These are phyloP conservation scores for Cherax destructor DNA, from an alignment of 1,140 invertebrate genomes.

Conservation along the genomic window DNA sequence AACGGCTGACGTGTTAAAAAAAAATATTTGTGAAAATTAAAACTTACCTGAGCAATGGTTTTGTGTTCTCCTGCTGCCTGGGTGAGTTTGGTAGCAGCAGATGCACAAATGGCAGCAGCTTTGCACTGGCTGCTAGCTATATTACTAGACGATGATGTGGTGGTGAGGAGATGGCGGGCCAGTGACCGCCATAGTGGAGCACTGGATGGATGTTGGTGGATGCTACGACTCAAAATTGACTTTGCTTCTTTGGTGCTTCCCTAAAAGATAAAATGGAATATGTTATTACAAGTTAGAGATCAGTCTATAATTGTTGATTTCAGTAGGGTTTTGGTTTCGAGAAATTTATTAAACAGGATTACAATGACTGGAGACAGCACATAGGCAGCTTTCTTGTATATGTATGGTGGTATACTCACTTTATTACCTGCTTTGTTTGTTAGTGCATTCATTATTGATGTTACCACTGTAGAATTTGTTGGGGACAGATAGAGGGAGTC, in stretches of 20 bases:
- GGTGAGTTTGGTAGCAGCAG: slow-evolving; percentile 74
- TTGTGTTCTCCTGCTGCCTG: slow-evolving; percentile 73
- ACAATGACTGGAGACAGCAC: too few species aligned
- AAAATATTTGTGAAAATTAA: not conserved
- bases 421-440: too few species aligned
- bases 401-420: too few species aligned
- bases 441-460: too few species aligned
- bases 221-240: slow-evolving; percentile 76
- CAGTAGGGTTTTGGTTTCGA: too few species aligned
- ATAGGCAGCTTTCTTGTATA: too few species aligned
- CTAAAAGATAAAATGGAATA: slow-evolving; percentile 65
- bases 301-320: not conserved
- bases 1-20: too few species aligned
- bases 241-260: slow-evolving; percentile 76
- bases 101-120: slow-evolving; percentile 74
- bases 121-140: slow-evolving; percentile 63
- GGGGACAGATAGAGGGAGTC: too few species aligned
- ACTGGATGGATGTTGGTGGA: slow-evolving; percentile 78
- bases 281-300: not conserved
- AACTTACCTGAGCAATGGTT: slow-evolving; percentile 37
- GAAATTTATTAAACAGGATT: too few species aligned
- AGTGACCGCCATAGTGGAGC: slow-evolving; percentile 74
- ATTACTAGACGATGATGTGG: slow-evolving; percentile 73
- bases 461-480: too few species aligned
- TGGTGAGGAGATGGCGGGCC: slow-evolving; percentile 69